phyloP scores from a whole-genome alignment of 2,888 invertebrate genomes.

The Drosophila dives region DNA sequence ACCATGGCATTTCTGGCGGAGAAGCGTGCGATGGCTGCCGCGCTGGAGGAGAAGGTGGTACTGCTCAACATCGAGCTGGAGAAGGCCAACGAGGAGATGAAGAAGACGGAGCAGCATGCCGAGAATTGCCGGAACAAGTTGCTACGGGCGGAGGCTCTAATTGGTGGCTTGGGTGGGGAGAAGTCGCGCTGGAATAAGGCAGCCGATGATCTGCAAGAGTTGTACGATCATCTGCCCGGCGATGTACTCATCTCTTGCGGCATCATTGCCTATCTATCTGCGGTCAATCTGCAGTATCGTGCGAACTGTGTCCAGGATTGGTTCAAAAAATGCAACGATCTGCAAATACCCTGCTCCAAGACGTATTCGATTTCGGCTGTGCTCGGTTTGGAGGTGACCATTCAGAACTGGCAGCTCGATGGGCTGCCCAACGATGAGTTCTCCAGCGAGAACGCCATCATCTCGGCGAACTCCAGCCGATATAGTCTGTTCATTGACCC shows the following conservation, averaged over 20 bases:
- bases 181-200: conserved; percentile 93
- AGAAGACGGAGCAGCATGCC: conserved; percentile 91
- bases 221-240: conserved; percentile 93
- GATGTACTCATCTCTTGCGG: conserved; percentile 95
- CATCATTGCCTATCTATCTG: conserved; percentile 94
- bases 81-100: conserved; percentile 91
- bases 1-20: conserved; percentile 94
- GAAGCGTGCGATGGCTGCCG: conserved; percentile 91
- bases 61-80: conserved; percentile 89
- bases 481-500: conserved; percentile 97
- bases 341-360: conserved; percentile 91
- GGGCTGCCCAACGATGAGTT: conserved; percentile 94
- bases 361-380: conserved; percentile 90
- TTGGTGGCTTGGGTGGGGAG: conserved; percentile 95
- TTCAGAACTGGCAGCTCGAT: conserved; percentile 91
- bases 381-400: conserved; percentile 93
- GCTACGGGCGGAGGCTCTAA: conserved; percentile 93
- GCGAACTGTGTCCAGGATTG: conserved; percentile 88
- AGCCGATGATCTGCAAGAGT: conserved; percentile 90
- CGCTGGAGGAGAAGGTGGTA: conserved; percentile 91
- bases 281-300: conserved; percentile 91
- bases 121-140: conserved; percentile 94
- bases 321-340: conserved; percentile 88
- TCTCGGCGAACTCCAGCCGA: conserved; percentile 92
- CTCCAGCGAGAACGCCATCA: conserved; percentile 95